Evolutionary conservation across 1,140 invertebrate genomes (phyloP).

Genomic region (Diprion similis): DNA sequence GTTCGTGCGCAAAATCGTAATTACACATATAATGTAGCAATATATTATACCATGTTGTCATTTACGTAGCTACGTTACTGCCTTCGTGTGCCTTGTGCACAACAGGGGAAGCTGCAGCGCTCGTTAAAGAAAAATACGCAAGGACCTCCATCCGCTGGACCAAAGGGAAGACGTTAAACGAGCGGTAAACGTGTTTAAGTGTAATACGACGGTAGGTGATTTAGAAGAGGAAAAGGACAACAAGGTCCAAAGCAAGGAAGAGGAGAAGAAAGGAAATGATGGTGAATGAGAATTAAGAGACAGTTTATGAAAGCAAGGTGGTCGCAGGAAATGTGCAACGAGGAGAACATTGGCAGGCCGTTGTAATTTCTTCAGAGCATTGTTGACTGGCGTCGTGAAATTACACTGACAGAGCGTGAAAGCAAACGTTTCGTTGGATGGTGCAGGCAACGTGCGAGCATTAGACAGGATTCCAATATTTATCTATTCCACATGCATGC

Average conservation of each 20-base stretch:
- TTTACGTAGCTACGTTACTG: no score
- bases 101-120: no score
- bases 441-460: neutral
- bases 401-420: neutral
- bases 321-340: neutral
- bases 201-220: neutral
- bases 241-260: neutral
- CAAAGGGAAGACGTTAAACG: no score
- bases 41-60: no score
- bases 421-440: neutral
- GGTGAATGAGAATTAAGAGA: neutral
- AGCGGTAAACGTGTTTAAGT: neutral
- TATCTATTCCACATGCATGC: slow-evolving; percentile 51
- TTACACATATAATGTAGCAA: no score
- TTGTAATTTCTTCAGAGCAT: neutral
- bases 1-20: no score
- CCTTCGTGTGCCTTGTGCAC: no score
- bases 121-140: no score
- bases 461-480: slow-evolving; percentile 46
- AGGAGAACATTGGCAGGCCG: neutral
- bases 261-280: neutral
- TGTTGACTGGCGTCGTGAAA: slow-evolving; percentile 3
- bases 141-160: no score
- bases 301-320: neutral
- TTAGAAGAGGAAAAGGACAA: no score